Percentiles rank a stretch among this genome's conserved stretches.
Evolutionary conservation across 2,888 invertebrate genomes (phyloP).

Genomic region (Anaspis maculata): DNA sequence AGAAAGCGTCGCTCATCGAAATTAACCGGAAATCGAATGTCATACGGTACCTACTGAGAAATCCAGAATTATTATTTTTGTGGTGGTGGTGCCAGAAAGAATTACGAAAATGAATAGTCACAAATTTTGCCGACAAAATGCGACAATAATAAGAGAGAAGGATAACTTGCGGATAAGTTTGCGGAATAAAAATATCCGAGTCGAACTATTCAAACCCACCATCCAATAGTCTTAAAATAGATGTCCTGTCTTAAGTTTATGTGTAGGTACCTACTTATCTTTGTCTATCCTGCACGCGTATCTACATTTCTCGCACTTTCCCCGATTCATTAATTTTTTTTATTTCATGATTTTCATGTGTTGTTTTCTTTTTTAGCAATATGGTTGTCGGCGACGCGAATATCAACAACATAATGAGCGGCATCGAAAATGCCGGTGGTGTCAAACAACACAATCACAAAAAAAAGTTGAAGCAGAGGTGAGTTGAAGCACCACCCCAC

Average conservation of each 20-base stretch:
- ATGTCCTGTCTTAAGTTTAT: slow-evolving; percentile 25
- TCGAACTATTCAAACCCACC: slow-evolving; percentile 26
- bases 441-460: slow-evolving; percentile 86
- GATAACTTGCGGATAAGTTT: slow-evolving; percentile 21
- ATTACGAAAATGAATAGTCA: background rate
- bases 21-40: too few species aligned
- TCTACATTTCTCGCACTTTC: background rate
- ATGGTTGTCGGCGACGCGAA: slow-evolving; percentile 61
- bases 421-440: slow-evolving; percentile 82
- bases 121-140: background rate
- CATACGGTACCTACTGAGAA: too few species aligned
- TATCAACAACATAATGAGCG: slow-evolving; percentile 84
- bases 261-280: slow-evolving; percentile 14
- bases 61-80: too few species aligned
- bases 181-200: slow-evolving; percentile 31
- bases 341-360: background rate
- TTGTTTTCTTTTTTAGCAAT: slow-evolving; percentile 5
- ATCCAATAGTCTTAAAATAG: slow-evolving; percentile 19
- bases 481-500: too few species aligned
- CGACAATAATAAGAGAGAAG: slow-evolving; percentile 11
- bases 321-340: slow-evolving; percentile 5
- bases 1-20: too few species aligned
- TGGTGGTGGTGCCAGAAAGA: background rate
- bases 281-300: slow-evolving; percentile 17
- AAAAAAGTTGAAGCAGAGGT: slow-evolving; percentile 83